Base-by-base conservation (phyloP, 2,797 vertebrate genomes). In the Xiphophorus birchmanni region DNA sequence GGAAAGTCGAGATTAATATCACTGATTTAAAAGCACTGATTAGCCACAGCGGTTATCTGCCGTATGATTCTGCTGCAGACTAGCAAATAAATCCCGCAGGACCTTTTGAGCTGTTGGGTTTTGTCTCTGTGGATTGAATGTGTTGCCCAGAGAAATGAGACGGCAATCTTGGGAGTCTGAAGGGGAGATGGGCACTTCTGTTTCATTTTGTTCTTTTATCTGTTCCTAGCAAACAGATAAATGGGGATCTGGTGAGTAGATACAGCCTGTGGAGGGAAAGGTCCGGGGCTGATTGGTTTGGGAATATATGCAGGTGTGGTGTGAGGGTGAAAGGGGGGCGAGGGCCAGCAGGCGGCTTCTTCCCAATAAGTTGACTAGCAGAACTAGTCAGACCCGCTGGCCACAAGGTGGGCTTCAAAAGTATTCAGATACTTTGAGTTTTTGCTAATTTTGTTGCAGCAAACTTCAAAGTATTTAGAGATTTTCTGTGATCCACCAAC, bases 251-350 rank as follows among this genome's bases (percentile, higher is more conserved):
- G 63, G 35, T 18, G 47, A 60, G 60, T 6, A 13, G 15, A 71
- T 2, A 0, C 65, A 29, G 8, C 37, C 37, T 3, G 11, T 77
- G 60, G 9, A 17, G 58, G 3, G 54, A 50, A 18, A 32, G 10
- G 13, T 47, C 1, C 6, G 29, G 56, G 42, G 13, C 5, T 32
- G 44, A 52, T 13, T 50, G 35, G 48, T 23, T 77, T 40, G 21
- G 3, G 35, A 47, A 63, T 18, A 63, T 47, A 2, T 63, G 32
- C 32, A 63, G 40, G 17, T 63, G 35, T 67, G 63, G 63, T 35
- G 9, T 23, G 32, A 18, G 6, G 2, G 17, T 4, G 8, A 11
- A 40, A 40, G 35, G 0, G 1, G 35, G 1, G 2, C 5, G 15
- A 65, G 32, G 13, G 6, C 32, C 60, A 65, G 2, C 35, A 67